phyloP scores from a whole-genome alignment of 2,797 vertebrate genomes.

The Diplodus sargus region DNA sequence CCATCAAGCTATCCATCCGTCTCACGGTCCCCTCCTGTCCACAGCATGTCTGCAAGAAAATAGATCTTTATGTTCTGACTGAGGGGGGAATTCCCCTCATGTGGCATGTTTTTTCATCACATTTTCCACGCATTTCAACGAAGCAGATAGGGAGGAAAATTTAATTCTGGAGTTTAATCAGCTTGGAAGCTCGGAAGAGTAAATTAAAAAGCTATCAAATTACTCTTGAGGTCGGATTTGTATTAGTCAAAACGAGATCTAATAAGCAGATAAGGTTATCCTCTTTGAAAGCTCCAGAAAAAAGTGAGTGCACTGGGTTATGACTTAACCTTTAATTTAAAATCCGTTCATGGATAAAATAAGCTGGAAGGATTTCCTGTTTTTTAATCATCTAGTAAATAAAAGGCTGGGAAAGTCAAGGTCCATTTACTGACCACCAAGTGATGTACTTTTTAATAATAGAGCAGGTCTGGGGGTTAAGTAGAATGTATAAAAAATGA shows the following conservation, averaged over 20 bases:
- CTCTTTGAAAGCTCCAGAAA: neutral
- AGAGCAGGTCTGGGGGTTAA: too few species aligned
- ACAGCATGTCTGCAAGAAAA: slow-evolving; percentile 4
- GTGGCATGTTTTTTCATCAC: slow-evolving; percentile 15
- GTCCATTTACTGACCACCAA: neutral
- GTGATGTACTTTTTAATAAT: too few species aligned
- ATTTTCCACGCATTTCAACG: slow-evolving; percentile 25
- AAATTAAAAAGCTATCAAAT: neutral
- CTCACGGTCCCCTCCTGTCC: slow-evolving; percentile 6
- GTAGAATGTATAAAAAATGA: too few species aligned
- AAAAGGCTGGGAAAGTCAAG: neutral
- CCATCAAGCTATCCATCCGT: slow-evolving; percentile 27
- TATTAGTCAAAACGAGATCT: neutral
- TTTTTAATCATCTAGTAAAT: neutral
- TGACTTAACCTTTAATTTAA: neutral
- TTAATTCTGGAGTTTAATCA: neutral
- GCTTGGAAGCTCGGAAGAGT: too few species aligned
- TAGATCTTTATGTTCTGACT: slow-evolving; percentile 32
- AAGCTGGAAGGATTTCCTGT: neutral
- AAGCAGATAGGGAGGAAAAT: too few species aligned
- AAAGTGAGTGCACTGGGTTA: neutral
- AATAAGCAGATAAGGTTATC: neutral
- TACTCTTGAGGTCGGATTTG: neutral
- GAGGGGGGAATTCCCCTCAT: slow-evolving; percentile 37
- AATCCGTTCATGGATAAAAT: neutral